Evolutionary conservation across 2,888 invertebrate genomes (phyloP), one percentile per base, ranked within the genome.

Genomic region (Cataglyphis rosenhaueri): DNA sequence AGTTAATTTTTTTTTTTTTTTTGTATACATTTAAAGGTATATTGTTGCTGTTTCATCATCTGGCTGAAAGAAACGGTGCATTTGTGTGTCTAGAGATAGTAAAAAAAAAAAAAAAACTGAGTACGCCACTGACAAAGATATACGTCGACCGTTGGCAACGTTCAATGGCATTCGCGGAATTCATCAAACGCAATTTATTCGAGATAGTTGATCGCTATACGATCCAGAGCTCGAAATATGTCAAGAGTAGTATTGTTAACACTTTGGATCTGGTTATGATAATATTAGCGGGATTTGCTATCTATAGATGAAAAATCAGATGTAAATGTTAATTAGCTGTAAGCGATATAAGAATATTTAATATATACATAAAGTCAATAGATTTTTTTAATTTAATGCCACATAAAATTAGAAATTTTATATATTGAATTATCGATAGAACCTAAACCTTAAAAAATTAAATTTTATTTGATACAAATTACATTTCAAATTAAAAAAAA

Each of bases 151-250:
- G 15, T 3, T 64, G 32, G 74, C 84, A 82, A 87, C 76, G 66
- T 87, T 79, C 78, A 32, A 81, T 64, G 83, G 85, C 57, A 87
- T 87, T 70, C 87, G 59, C 65, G 73, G 85, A 83, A 87, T 87
- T 87, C 65, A 74, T 83, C 57, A 73, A 70, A 76, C 74, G 70
- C 66, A 68, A 29, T 76, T 87, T 64, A 83, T 76, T 76, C 35
- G n/a, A 29, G 85, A 57, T 55, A 85, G 81, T 83, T 73, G 66
- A 81, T 86, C 83, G 65, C 82, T 83, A 25, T 71, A 48, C 32
- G 64, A 74, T 74, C 44, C 32, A 9, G 3, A 32, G 32, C 44
- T 74, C 3, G 55, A 65, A 52, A 76, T 66, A 66, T 25, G 38
- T 66, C 9, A 25, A 35, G 25, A 62, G 44, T n/a, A 66, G 38